Base-by-base conservation (phyloP, 2,797 vertebrate genomes). In the Pithecia hirsuta region DNA sequence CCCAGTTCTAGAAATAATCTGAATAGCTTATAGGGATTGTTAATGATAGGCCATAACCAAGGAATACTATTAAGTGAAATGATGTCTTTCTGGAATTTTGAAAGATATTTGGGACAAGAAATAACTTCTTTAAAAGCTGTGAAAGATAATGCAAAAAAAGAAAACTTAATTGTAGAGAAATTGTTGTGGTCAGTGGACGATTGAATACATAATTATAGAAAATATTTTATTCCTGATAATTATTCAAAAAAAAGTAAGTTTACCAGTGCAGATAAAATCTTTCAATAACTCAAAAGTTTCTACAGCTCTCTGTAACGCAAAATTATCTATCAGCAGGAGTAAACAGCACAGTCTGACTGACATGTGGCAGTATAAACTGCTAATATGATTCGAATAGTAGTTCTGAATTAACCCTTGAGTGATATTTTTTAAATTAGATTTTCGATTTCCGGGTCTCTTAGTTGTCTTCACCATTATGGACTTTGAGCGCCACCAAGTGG, bases 401-500 rank as follows among this genome's bases (percentile, higher is more conserved):
- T 94, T 93, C 50, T 84, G 30, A 36, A 44, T 96, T n/a, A 55
- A 59, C 24, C 78, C 83, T 95, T 67, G 87, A 83, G 33, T 20
- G 91, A 19, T 96, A 74, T 79, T 59, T 97, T 50, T 44, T 36
- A 97, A 97, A 76, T 86, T 19, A 88, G 75, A 84, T 64, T 85
- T 96, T 86, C 76, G 4, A 2, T 36, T 4, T 50, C 64, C 8
- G 10, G 30, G 61, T 67, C 30, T 46, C 9, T 5, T 89, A 44
- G 4, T 39, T 52, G 87, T 59, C 70, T 4, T 39, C 88, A 44
- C 2, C 92, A 76, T 79, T 17, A 9, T 74, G 98, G 98, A 96
- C 98, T 98, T 98, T 94, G 1, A 17, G 96, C 98, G 98, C 99
- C 99, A 98, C 97, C 98, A 76, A 98, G 98, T 98, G 99, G 99